Evolutionary conservation across 1,140 invertebrate genomes (phyloP), one percentile per base, ranked within the genome.

Genomic region (Drosophila pectinifera): DNA sequence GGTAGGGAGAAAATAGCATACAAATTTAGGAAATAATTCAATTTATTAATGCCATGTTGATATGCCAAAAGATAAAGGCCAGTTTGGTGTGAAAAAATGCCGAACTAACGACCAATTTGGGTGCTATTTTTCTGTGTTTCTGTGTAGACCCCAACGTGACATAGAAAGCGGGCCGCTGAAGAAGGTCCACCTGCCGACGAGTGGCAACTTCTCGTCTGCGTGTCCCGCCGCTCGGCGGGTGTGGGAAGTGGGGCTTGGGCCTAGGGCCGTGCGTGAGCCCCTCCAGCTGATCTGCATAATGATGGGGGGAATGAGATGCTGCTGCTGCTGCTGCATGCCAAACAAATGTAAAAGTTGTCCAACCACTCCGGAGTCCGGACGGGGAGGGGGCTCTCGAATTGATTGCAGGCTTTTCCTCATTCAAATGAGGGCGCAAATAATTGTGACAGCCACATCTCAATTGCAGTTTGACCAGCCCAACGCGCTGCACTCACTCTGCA

Each of bases 281-380:
- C 53, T 24, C 51, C 4, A 45, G 54, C 73, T 62, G 82, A 82
- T 85, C 75, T 88, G 82, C 81, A 85, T 86, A 84, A 84, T 34
- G 42, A 76, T 51, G 67, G 59, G 51, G 63, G 42, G 31, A 18
- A 45, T 72, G 67, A 56, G 54, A 42, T 72, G 80, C 8, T 22
- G 16, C 20, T 45, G 43, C 22, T 7, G 2, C 26, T 51, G 43
- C 34, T 62, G 49, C 65, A 56, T 14, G 58, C 45, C 61, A 54
- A 53, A 43, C 65, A 72, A 82, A 79, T 86, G 83, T 88, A 88
- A 88, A 88, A 88, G 83, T 89, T 89, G 83, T 77, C 58, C 56
- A 58, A 88, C 83, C 51, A 77, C 58, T 89, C 51, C n/a, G n/a
- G n/a, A n/a, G n/a, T n/a, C n/a, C n/a, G n/a, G n/a, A n/a, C n/a